These are phyloP conservation scores for Hydrotaea diabolus DNA, from an alignment of 2,888 invertebrate genomes.

Conservation along the genomic window DNA sequence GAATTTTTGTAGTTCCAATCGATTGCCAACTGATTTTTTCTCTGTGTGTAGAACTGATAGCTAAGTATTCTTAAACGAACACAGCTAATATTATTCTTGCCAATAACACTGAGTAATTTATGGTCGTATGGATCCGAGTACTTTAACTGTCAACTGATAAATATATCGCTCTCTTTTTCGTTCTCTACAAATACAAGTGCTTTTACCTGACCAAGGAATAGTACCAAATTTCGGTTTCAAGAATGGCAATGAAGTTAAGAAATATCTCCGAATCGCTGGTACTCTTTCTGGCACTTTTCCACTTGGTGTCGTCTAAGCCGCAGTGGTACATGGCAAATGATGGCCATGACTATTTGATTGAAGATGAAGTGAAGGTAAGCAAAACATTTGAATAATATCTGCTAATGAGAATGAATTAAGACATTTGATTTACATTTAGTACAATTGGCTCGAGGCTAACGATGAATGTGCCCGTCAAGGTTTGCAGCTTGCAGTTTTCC, in stretches of 20 bases:
- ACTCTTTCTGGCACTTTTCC: neutral
- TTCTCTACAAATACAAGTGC: no score
- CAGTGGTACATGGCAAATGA: neutral
- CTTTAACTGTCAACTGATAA: no score
- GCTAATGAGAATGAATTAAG: neutral
- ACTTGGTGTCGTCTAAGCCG: neutral
- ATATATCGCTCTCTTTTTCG: no score
- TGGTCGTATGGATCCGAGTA: no score
- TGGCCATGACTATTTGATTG: neutral
- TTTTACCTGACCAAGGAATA: no score
- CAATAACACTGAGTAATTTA: no score
- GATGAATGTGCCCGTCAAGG: conserved; percentile 9
- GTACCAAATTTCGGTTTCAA: neutral
- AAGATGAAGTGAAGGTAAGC: neutral
- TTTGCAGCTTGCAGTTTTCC: neutral
- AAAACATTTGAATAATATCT: neutral
- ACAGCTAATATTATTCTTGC: no score
- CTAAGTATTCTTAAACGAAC: no score
- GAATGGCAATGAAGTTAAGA: neutral
- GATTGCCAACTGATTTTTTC: no score
- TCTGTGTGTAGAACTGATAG: no score
- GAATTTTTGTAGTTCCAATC: no score
- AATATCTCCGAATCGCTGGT: neutral
- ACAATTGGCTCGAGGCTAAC: conserved; percentile 6
- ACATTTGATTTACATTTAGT: neutral